Conservation (phyloP, 2,113 vertebrate species). For the Phalacrocorax aristotelis region DNA sequence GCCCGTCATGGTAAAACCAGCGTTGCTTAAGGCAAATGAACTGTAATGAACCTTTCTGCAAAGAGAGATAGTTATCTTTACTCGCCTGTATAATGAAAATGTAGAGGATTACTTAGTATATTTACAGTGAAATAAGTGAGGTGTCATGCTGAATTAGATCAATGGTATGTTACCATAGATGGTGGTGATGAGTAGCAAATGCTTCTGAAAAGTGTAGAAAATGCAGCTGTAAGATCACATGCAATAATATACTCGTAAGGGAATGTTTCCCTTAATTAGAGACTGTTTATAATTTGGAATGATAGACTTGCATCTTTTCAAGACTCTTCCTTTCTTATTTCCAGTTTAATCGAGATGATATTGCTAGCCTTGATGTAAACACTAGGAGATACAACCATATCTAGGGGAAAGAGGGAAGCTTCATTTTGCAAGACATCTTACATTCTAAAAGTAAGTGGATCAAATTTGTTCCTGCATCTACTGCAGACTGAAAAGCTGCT, state of each 20-base stretch:
- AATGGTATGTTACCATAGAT: neutral
- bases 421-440: neutral
- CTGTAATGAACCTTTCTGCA: neutral
- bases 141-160: neutral
- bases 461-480: neutral
- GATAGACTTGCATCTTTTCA: neutral
- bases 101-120: neutral
- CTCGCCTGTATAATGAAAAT: neutral
- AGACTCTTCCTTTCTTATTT: neutral
- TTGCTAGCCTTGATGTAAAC: neutral
- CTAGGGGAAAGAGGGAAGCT: neutral
- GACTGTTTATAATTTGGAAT: neutral
- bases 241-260: neutral
- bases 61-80: neutral
- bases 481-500: neutral
- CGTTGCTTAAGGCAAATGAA: neutral
- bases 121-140: neutral
- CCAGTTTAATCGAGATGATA: neutral
- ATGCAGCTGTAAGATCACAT: neutral
- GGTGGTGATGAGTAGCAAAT: neutral
- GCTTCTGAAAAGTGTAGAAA: neutral
- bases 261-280: neutral
- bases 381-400: neutral
- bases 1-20: neutral
- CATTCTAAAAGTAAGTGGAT: neutral